Percentiles rank a stretch among this genome's conserved stretches.
These are phyloP conservation scores for Luperina nickerlii DNA, from an alignment of 2,888 invertebrate species.

Conservation along the genomic window DNA sequence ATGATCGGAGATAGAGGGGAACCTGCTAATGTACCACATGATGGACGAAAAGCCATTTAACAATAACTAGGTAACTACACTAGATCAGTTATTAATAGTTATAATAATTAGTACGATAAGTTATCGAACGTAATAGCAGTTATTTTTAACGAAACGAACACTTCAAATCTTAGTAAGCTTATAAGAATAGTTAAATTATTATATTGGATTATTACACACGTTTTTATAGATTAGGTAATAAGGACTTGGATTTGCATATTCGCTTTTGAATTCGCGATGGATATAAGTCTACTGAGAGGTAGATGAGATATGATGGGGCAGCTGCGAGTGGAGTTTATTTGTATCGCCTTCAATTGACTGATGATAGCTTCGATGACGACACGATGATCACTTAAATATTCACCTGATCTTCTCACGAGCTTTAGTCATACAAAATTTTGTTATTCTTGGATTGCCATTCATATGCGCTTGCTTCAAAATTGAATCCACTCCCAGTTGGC, in stretches of 20 bases:
- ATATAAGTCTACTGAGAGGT: conserved; percentile 33
- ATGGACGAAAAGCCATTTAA: conserved; percentile 61
- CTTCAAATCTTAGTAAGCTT: conserved; percentile 66
- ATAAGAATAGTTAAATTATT: conserved; percentile 61
- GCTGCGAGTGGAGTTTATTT: conserved; percentile 25
- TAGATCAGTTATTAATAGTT: conserved; percentile 78
- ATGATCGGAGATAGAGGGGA: conserved; percentile 37
- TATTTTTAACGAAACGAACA: conserved; percentile 71
- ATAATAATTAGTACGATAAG: conserved; percentile 79
- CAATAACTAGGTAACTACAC: conserved; percentile 77
- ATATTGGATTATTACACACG: conserved; percentile 61
- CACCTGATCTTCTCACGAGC: not conserved
- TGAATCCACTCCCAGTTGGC: conserved; percentile 33
- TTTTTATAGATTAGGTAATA: conserved; percentile 62
- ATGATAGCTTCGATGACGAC: not conserved
- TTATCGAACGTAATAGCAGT: conserved; percentile 74
- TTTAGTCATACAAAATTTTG: not conserved
- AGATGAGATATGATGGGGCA: conserved; percentile 28
- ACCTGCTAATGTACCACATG: conserved; percentile 50
- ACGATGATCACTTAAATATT: not conserved
- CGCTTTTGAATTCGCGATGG: conserved; percentile 51
- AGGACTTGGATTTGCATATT: conserved; percentile 53
- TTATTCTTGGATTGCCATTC: not conserved
- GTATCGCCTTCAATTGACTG: not conserved
- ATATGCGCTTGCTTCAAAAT: conserved; percentile 4